phyloP scores from a whole-genome alignment of 1,140 invertebrate species.

The Drosophila malerkotliana region DNA sequence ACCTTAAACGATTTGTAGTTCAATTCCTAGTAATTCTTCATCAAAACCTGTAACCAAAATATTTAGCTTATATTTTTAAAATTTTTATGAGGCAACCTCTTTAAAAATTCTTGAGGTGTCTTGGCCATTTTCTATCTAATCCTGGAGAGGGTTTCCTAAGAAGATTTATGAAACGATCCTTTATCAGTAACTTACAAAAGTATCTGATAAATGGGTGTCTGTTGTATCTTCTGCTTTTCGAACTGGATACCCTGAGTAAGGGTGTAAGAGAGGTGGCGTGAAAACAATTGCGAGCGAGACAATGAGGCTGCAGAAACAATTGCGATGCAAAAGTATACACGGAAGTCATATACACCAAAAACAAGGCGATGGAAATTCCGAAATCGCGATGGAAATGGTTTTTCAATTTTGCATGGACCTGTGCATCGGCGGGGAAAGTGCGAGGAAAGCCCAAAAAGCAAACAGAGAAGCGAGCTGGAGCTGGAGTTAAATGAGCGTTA shows the following conservation, averaged over 20 bases:
- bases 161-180: too few relatives aligned
- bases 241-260: neutral
- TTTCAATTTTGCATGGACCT: conserved; percentile 44
- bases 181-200: too few relatives aligned
- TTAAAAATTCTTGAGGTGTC: too few relatives aligned
- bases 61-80: too few relatives aligned
- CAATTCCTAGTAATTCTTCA: too few relatives aligned
- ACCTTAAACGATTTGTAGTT: too few relatives aligned
- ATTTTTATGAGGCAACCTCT: too few relatives aligned
- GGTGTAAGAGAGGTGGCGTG: conserved; percentile 4
- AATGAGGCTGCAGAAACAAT: conserved; percentile 58
- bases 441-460: conserved; percentile 15
- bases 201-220: too few relatives aligned
- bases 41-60: too few relatives aligned
- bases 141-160: too few relatives aligned
- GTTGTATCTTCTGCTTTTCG: neutral
- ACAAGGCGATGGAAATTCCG: conserved; percentile 5
- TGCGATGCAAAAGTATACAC: conserved; percentile 35
- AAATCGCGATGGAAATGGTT: conserved; percentile 43
- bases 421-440: conserved; percentile 29
- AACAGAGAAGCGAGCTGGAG: conserved; percentile 8
- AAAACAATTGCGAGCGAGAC: conserved; percentile 48
- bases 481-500: conserved; percentile 63
- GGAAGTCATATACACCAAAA: conserved; percentile 30
- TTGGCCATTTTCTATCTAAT: too few relatives aligned